phyloP scores from a whole-genome alignment of 2,888 invertebrate species.

The Pseudococcus jackbeardsleyi region DNA sequence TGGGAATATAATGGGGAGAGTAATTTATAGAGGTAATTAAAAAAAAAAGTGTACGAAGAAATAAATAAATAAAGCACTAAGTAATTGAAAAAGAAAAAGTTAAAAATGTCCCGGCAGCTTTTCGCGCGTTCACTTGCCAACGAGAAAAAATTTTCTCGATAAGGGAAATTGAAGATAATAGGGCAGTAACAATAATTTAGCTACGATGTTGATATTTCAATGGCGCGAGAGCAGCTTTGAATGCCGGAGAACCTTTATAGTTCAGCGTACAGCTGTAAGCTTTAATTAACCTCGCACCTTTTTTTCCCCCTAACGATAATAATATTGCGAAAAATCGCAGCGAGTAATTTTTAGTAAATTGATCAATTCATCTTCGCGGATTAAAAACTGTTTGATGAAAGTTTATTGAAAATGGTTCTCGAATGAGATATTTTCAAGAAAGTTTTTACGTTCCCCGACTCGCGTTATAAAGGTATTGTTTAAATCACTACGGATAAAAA shows the following conservation, averaged over 20 bases:
- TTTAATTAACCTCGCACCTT: slow-evolving; percentile 26
- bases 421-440: neutral
- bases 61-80: slow-evolving; percentile 46
- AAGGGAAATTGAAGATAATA: slow-evolving; percentile 39
- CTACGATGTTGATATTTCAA: slow-evolving; percentile 13
- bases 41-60: slow-evolving; percentile 40
- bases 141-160: slow-evolving; percentile 40
- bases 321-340: neutral
- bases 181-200: slow-evolving; percentile 32
- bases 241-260: neutral
- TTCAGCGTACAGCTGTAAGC: neutral
- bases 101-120: slow-evolving; percentile 35
- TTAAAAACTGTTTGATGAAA: neutral
- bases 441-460: neutral
- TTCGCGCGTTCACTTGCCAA: neutral
- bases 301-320: neutral
- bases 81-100: slow-evolving; percentile 45
- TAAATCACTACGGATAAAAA: neutral
- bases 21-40: slow-evolving; percentile 59
- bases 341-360: neutral
- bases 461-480: neutral
- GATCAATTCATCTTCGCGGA: neutral
- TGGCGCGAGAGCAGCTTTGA: neutral
- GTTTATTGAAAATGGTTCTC: neutral
- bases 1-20: slow-evolving; percentile 56